Evolutionary conservation across 2,888 invertebrate genomes (phyloP), one percentile per base, ranked within the genome.

Genomic region (Cyclophora albipunctata): DNA sequence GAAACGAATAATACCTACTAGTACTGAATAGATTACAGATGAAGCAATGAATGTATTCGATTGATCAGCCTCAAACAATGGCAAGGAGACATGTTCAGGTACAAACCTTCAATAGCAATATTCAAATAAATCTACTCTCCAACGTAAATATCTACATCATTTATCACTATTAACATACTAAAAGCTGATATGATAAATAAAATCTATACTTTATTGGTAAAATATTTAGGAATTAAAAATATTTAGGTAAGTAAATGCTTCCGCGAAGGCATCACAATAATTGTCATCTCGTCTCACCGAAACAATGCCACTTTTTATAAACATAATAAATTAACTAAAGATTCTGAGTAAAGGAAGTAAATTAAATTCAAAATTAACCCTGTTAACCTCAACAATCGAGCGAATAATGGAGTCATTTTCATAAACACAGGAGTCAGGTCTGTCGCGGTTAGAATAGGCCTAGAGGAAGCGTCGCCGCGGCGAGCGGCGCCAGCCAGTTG

Each of bases 111-210:
- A 61, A 63, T 66, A 66, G 66, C 63, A 63, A 61, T 66, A 57
- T 59, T 58, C 65, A 66, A 48, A 59, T 63, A 5, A 64, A 69
- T 61, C 62, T 58, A 65, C 63, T 63, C 63, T 60, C 65, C 61
- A 69, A 73, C 65, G 63, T 66, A 73, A 75, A 63, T 78, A 78
- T 79, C 76, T 79, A 81, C 79, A 79, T 59, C 57, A 70, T 57
- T 48, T 41, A 60, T 71, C 65, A 64, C 69, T 75, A 61, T 71
- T 20, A 73, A 72, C 67, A 72, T 78, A 80, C 73, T 81, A 79
- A 80, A 76, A 76, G 71, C 69, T 74, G 77, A 80, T 82, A 81
- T 75, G 75, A 84, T 84, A 85, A 85, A 86, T 85, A 84, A 84
- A 81, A 79, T 81, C 77, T 80, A 79, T 78, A 72, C 37, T 75